Conservation (phyloP, 2,113 vertebrate genomes). For the Cygnus buccinator region DNA sequence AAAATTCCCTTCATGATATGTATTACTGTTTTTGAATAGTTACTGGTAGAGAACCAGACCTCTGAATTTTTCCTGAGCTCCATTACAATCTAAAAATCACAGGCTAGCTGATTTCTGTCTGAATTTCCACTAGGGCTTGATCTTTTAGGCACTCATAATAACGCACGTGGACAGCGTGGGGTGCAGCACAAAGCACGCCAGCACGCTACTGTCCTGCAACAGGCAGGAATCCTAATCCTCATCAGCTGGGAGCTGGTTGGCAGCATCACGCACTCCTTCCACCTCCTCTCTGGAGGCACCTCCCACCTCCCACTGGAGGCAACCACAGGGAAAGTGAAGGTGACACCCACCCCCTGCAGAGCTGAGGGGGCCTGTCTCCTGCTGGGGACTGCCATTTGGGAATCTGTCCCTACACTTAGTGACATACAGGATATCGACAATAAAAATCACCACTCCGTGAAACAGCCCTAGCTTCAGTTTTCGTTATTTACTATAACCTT, state of each 20-base stretch:
- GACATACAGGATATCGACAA: neutral
- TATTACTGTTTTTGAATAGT: neutral
- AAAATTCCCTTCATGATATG: neutral
- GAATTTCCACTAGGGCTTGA: neutral
- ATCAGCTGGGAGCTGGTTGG: neutral
- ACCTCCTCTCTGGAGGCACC: neutral
- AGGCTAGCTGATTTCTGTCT: neutral
- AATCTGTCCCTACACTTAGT: neutral
- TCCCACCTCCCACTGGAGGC: neutral
- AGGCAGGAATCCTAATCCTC: neutral
- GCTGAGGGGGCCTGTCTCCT: neutral
- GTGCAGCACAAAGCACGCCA: neutral
- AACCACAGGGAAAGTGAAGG: neutral
- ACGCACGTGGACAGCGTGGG: neutral
- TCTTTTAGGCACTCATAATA: neutral
- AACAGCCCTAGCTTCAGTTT: neutral
- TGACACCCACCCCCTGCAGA: neutral
- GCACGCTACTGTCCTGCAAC: neutral
- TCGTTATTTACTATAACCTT: neutral
- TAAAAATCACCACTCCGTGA: neutral
- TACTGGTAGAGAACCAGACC: neutral
- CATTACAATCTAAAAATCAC: neutral
- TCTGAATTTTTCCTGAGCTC: neutral
- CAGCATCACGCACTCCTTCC: neutral
- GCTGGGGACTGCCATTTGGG: neutral